Percentiles rank a stretch among this genome's conserved stretches.
Evolutionary conservation across 2,888 invertebrate species (phyloP).

Genomic region (Anarsia innoxiella): DNA sequence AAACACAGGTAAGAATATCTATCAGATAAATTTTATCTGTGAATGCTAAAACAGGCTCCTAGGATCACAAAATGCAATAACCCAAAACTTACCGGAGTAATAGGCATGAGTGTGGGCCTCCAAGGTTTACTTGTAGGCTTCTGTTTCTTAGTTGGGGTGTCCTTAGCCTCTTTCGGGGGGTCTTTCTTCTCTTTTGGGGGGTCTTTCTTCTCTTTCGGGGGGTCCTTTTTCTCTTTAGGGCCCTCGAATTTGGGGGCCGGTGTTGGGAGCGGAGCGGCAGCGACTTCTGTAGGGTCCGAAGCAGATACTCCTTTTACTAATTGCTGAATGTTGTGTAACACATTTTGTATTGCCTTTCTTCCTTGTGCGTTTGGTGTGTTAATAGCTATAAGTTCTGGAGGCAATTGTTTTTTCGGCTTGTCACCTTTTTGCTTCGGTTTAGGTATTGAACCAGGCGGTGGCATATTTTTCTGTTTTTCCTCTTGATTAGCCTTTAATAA

Average conservation of each 20-base stretch:
- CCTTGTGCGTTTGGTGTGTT: constrained; percentile 67
- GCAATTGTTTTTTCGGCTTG: constrained; percentile 56
- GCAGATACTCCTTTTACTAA: constrained; percentile 64
- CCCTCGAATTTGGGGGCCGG: constrained; percentile 39
- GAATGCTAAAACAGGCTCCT: too few species aligned
- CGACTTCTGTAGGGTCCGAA: constrained; percentile 60
- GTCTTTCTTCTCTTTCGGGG: constrained; percentile 32
- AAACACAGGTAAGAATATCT: too few species aligned
- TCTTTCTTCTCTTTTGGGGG: constrained; percentile 23
- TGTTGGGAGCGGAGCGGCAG: constrained; percentile 46
- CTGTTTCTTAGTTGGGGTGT: constrained; percentile 46
- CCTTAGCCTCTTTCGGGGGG: constrained; percentile 40
- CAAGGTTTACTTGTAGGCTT: constrained; percentile 78
- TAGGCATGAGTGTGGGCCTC: constrained; percentile 83
- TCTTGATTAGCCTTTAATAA: constrained; percentile 55
- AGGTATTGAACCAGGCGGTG: constrained; percentile 43
- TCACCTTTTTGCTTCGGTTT: constrained; percentile 42
- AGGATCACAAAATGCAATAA: not conserved
- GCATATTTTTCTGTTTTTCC: constrained; percentile 45
- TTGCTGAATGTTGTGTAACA: constrained; percentile 65
- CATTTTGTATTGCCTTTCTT: constrained; percentile 63
- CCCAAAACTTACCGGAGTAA: constrained; percentile 59
- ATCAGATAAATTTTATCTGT: too few species aligned
- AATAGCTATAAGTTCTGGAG: constrained; percentile 76
- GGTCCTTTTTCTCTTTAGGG: constrained; percentile 9